These are phyloP conservation scores for Oryzias dopingdopingensis DNA, from an alignment of 2,797 vertebrate genomes.

Conservation along the genomic window DNA sequence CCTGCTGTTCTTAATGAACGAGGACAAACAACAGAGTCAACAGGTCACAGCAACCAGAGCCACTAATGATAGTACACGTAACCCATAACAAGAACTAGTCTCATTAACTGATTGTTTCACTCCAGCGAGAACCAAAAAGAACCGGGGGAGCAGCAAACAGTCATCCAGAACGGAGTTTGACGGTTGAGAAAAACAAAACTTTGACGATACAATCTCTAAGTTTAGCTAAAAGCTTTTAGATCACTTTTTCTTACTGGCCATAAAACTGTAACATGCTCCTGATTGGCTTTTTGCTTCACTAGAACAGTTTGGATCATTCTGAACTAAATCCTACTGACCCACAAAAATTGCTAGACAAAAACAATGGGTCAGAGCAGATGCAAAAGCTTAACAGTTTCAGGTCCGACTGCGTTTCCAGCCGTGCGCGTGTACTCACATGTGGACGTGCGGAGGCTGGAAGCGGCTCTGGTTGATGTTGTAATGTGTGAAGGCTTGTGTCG, in stretches of 20 bases:
- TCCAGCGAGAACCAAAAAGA: not conserved
- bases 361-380: no score
- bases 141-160: not conserved
- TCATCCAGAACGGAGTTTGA: no score
- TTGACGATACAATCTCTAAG: no score
- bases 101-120: slow-evolving; percentile 30
- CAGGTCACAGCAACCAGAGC: slow-evolving; percentile 47
- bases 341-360: no score
- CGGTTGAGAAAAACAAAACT: no score
- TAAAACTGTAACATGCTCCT: no score
- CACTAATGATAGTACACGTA: slow-evolving; percentile 52
- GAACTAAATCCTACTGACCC: no score
- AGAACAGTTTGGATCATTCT: no score
- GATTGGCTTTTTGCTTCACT: no score
- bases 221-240: no score
- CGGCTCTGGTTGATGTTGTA: slow-evolving; percentile 99
- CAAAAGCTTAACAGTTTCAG: not conserved
- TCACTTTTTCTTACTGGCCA: no score
- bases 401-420: not conserved
- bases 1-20: no score
- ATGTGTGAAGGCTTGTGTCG: slow-evolving; percentile 95
- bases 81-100: slow-evolving; percentile 37
- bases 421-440: slow-evolving; percentile 85
- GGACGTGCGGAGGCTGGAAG: slow-evolving; percentile 95
- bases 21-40: slow-evolving; percentile 8